These are phyloP conservation scores for Lepidurus arcticus DNA, from an alignment of 1,140 invertebrate species.

Conservation along the genomic window DNA sequence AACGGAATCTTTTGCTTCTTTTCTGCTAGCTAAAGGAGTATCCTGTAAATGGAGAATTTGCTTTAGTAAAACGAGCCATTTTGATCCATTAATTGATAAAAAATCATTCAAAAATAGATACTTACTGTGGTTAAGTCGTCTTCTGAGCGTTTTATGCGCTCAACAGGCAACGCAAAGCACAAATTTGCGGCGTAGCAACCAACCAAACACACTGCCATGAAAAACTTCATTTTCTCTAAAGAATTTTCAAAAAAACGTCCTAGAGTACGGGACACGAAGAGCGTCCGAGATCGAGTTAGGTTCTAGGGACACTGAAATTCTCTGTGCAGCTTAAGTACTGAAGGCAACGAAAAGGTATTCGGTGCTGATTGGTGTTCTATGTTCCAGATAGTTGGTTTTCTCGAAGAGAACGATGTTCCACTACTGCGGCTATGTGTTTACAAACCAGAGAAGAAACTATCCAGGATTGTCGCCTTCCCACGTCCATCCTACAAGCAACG, in stretches of 20 bases:
- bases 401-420: neutral
- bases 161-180: neutral
- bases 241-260: neutral
- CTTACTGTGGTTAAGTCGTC: conserved; percentile 1
- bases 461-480: neutral
- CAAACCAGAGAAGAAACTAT: neutral
- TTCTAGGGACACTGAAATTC: neutral
- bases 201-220: neutral
- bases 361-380: conserved; percentile 18
- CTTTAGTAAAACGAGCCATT: neutral
- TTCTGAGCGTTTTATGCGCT: neutral
- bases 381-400: conserved; percentile 18
- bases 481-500: neutral
- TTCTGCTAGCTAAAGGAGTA: neutral
- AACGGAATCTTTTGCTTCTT: conserved; percentile 31
- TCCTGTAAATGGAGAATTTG: neutral
- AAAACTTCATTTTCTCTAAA: neutral
- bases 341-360: neutral
- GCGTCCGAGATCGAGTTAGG: neutral
- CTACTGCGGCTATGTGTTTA: neutral
- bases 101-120: neutral
- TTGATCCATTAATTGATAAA: neutral
- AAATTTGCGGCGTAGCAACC: neutral
- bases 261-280: neutral
- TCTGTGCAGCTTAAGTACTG: neutral